Percentiles rank a stretch among this genome's conserved stretches.
phyloP scores from a whole-genome alignment of 2,888 invertebrate genomes.

The Lochmaea capreae region DNA sequence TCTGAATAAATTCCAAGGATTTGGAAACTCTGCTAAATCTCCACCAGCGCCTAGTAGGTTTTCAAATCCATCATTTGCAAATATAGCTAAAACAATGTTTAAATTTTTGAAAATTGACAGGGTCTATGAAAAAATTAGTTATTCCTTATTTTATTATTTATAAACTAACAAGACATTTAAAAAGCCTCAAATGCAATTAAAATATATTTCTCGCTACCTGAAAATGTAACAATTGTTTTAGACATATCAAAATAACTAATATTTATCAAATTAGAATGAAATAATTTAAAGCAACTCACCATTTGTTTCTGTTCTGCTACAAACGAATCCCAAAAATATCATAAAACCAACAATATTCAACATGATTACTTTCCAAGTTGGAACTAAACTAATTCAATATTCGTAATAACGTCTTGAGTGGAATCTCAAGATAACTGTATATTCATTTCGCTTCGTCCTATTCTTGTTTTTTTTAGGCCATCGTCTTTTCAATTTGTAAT shows the following conservation, averaged over 20 bases:
- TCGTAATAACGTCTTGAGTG: constrained; percentile 31
- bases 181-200: too few relatives aligned
- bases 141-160: too few relatives aligned
- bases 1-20: constrained; percentile 22
- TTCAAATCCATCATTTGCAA: not conserved
- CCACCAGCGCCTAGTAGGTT: not conserved
- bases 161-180: too few relatives aligned
- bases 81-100: constrained; percentile 1
- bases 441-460: constrained; percentile 38
- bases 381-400: constrained; percentile 38
- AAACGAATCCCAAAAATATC: not conserved
- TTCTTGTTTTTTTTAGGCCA: constrained; percentile 38
- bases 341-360: constrained; percentile 12
- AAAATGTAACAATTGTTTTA: too few relatives aligned
- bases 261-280: not conserved
- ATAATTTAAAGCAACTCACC: constrained; percentile 4
- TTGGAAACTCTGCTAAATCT: constrained; percentile 24
- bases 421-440: constrained; percentile 49
- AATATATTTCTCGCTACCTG: too few relatives aligned
- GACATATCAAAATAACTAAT: not conserved
- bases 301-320: not conserved
- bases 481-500: constrained; percentile 25
- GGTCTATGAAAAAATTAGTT: too few relatives aligned
- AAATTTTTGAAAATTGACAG: not conserved
- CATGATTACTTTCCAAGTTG: constrained; percentile 25